Conservation (phyloP, 2,888 invertebrate species). For the Leptopilina myrica region DNA sequence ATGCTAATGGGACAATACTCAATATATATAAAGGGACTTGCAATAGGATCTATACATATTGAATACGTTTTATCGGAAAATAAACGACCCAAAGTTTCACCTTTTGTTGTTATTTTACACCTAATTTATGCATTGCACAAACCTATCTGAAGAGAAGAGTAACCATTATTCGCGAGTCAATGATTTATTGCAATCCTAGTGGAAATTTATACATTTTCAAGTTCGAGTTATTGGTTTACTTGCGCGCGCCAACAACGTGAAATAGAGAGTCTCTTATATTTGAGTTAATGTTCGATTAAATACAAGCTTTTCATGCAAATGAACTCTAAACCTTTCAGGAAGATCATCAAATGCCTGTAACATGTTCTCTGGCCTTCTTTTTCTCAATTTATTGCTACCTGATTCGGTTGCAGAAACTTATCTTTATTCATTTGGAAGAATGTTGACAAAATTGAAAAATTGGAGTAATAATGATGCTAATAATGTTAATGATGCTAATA, state of each 20-base stretch:
- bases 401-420: too few species aligned
- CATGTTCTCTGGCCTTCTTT: too few species aligned
- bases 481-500: too few species aligned
- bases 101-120: constrained; percentile 26
- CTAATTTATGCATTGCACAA: constrained; percentile 33
- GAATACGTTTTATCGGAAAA: constrained; percentile 22
- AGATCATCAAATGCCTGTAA: too few species aligned
- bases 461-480: too few species aligned
- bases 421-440: too few species aligned
- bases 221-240: constrained; percentile 12
- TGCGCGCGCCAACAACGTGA: background rate
- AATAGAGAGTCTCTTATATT: background rate
- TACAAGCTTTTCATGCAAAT: constrained; percentile 1
- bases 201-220: background rate
- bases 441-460: too few species aligned
- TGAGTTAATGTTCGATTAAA: background rate
- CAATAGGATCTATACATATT: background rate
- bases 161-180: constrained; percentile 1
- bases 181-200: constrained; percentile 23
- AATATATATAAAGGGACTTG: background rate
- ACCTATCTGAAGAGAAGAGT: background rate
- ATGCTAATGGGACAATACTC: constrained; percentile 21
- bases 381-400: too few species aligned
- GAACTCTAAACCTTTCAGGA: background rate
- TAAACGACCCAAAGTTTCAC: constrained; percentile 13